Evolutionary conservation across 2,113 vertebrate species (phyloP), one percentile per base, ranked within the genome.

Genomic region (Sprattus sprattus): DNA sequence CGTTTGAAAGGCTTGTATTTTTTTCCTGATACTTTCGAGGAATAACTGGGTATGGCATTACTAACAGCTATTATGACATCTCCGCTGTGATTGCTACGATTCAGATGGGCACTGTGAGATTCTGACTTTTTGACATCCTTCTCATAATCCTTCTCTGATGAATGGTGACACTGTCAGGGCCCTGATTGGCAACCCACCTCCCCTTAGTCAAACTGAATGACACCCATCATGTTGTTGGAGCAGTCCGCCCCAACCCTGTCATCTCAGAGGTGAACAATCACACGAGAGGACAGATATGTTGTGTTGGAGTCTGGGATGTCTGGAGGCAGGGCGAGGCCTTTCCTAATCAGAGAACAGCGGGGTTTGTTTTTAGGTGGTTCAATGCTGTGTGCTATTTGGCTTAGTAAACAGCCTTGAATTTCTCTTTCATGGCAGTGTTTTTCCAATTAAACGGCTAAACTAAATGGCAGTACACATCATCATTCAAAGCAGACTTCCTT

Each of bases 21-120:
- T 64, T n/a, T 64, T n/a, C n/a, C 71, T 13, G 71, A 78, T 78
- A 18, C 71, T 78, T 78, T 32, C 28, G 71, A 78, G 71, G 71
- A 11, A 39, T 78, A 16, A 39, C 32, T 13, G 28, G 44, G 28
- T 3, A 78, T 39, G 71, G 11, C 28, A 71, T 78, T 16, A 78
- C 25, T 78, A 28, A 78, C 28, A 78, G 39, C 28, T 78, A 32
- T 71, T 28, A 32, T 71, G 64, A 32, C 64, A 71, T 71, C 3
- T 78, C 71, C 71, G 5, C 20, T 13, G 28, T 78, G 11, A 39
- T 16, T 32, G 15, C 28, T 5, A 5, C 28, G 13, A 39, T 78
- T 78, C 71, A 16, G 32, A 39, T 16, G 54, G 7, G 28, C 28
- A 15, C 10, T 11, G 9, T 32, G 28, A 9, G 64, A 78, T 78